Evolutionary conservation across 2,797 vertebrate species (phyloP).

Genomic region (Lycodopsis pacificus): DNA sequence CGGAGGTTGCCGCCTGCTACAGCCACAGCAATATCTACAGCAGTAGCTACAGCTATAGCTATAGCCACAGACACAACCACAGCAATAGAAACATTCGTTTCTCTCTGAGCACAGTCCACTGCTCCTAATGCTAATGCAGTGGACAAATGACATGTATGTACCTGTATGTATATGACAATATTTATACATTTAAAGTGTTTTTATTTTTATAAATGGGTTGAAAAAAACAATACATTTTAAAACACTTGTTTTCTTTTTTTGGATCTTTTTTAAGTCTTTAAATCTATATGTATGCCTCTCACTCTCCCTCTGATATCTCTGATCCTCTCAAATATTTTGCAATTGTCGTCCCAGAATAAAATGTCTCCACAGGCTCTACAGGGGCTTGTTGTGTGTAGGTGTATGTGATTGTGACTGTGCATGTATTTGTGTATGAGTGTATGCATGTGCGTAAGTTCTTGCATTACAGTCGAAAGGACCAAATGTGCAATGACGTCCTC

Average conservation of each 20-base stretch:
- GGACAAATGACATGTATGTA: too few species aligned
- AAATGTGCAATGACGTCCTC: conserved; percentile 28
- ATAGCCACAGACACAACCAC: too few species aligned
- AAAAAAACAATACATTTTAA: background rate
- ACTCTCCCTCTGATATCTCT: background rate
- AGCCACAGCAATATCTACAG: too few species aligned
- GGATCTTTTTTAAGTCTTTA: background rate
- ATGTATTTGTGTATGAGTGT: conserved; percentile 32
- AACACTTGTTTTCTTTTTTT: background rate
- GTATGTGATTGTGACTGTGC: conserved; percentile 54
- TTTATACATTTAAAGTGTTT: too few species aligned
- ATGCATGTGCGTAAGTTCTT: conserved; percentile 38
- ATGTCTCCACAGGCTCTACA: conserved; percentile 43
- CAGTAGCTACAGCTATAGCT: too few species aligned
- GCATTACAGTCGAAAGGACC: conserved; percentile 22
- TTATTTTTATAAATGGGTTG: too few species aligned
- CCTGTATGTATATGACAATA: too few species aligned
- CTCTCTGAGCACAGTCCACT: too few species aligned
- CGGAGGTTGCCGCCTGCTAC: too few species aligned
- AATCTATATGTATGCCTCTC: background rate
- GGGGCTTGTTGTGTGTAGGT: conserved; percentile 36
- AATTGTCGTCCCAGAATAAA: conserved; percentile 39
- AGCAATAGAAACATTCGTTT: too few species aligned
- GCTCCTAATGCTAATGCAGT: too few species aligned
- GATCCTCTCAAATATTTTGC: background rate